Base-by-base conservation (phyloP, 92 coral and sea anemone species). In the Epizoanthus ramosus region DNA sequence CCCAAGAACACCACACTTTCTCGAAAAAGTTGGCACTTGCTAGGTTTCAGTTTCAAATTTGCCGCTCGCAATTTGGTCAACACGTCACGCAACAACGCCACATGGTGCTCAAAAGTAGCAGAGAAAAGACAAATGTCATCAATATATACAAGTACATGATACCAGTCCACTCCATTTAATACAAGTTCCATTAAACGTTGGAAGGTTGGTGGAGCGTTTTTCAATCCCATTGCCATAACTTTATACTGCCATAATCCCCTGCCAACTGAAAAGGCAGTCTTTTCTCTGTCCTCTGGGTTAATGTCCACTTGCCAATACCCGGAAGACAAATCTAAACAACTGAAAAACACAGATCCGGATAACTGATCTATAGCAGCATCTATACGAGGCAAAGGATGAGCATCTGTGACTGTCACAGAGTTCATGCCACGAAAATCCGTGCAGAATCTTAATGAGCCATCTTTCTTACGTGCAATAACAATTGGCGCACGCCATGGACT, bases 231-330 rank as follows among this genome's bases (percentile, higher is more conserved):
- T 41, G 52, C 68, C 76, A 68, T 68, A 33, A 81, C 77, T 57
- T 56, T 71, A 31, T 57, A 83, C 22, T 83, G 80, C 69, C 56
- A 84, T 23, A 84, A 60, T 16, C 82, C 74, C 65, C 54, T 43
- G 15, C 64, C 65, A 73, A 60, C 35, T 24, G 50, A 59, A 47
- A 84, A 84, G 60, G 74, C 73, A 13, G 83, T 73, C 83, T 84
- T 84, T 41, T 73, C 63, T 68, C 63, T 73, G 60, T 60, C 87
- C 37, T 84, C 33, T 4, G 63, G 72, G 54, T 59, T 23, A 3
- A 73, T 59, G 47, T 84, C 83, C 52, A 84, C 83, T 66, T 84
- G 87, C 86, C 86, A 71, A 57, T 71, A 70, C 0, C 85, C 72
- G 28, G 72, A 57, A 53, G 71, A 65, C 66, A 81, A 69, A 74